phyloP scores from a whole-genome alignment of 2,888 invertebrate genomes.

The Mechanitis messenoides region DNA sequence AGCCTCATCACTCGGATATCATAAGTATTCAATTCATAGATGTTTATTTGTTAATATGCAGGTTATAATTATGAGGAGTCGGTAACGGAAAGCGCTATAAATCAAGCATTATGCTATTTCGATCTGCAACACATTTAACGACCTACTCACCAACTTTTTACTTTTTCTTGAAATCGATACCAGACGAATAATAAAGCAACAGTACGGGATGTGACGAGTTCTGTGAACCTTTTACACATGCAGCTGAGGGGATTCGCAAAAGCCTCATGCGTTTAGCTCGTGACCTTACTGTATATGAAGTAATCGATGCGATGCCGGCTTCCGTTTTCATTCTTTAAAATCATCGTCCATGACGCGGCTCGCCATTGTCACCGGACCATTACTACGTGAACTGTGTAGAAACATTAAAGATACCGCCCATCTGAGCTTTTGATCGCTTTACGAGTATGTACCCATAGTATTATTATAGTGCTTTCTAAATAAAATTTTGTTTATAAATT shows the following conservation, averaged over 20 bases:
- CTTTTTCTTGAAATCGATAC: slow-evolving; percentile 45
- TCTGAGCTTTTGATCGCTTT: background rate
- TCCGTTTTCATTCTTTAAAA: slow-evolving; percentile 62
- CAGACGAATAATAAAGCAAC: slow-evolving; percentile 43
- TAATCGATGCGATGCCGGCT: slow-evolving; percentile 41
- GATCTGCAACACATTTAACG: slow-evolving; percentile 39
- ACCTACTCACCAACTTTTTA: slow-evolving; percentile 28
- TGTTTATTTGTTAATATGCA: slow-evolving; percentile 34
- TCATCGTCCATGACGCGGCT: slow-evolving; percentile 53
- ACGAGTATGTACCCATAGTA: background rate
- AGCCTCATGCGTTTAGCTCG: slow-evolving; percentile 16
- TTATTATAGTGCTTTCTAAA: background rate
- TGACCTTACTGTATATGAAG: slow-evolving; percentile 40
- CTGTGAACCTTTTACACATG: slow-evolving; percentile 26
- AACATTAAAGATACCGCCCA: slow-evolving; percentile 7
- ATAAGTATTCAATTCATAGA: slow-evolving; percentile 42
- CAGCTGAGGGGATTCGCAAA: slow-evolving; percentile 21
- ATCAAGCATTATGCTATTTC: slow-evolving; percentile 44
- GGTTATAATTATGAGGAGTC: slow-evolving; percentile 52
- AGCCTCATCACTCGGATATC: slow-evolving; percentile 26
- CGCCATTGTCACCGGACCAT: slow-evolving; percentile 55
- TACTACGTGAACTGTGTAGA: slow-evolving; percentile 50
- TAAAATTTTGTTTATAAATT: background rate
- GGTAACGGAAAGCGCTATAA: slow-evolving; percentile 42
- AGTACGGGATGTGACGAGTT: slow-evolving; percentile 27